These are phyloP conservation scores for Cryptus viduatorius DNA, from an alignment of 2,888 invertebrate genomes.

Conservation along the genomic window DNA sequence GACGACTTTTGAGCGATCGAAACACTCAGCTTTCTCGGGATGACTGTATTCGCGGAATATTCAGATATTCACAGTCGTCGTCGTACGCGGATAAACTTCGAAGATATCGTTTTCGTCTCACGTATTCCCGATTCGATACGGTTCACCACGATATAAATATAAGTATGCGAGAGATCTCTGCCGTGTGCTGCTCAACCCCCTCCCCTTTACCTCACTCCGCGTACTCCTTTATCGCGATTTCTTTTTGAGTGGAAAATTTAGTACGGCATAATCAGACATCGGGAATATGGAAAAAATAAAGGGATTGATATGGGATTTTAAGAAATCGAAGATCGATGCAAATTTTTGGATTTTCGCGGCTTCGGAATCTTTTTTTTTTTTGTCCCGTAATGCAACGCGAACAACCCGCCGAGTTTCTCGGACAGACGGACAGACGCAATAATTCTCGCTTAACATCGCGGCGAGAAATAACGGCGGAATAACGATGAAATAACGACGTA, in stretches of 20 bases:
- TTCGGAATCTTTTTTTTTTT: no score
- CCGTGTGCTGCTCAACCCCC: not conserved
- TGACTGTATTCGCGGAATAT: conserved; percentile 74
- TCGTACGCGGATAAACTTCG: conserved; percentile 2
- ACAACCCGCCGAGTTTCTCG: conserved; percentile 31
- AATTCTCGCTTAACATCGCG: conserved; percentile 78
- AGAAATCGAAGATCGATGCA: not conserved
- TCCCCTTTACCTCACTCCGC: not conserved
- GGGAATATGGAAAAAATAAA: not conserved
- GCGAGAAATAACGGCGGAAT: conserved; percentile 77
- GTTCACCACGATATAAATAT: conserved; percentile 82
- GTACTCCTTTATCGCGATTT: conserved; percentile 41
- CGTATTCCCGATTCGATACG: conserved; percentile 82
- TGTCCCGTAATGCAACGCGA: conserved; percentile 1
- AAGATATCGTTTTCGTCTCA: conserved; percentile 82
- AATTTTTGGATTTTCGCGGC: not conserved
- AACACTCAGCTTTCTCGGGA: conserved; percentile 66
- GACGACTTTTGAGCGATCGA: not conserved
- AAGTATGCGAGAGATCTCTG: conserved; percentile 67
- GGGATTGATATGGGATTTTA: conserved; percentile 1
- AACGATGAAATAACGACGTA: conserved; percentile 80
- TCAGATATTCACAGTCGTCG: conserved; percentile 49
- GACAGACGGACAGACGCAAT: conserved; percentile 73
- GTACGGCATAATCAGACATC: not conserved
- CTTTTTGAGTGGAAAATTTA: conserved; percentile 17